A percentile compares a stretch with the other conserved stretches of the same genome.
Evolutionary conservation across 2,797 vertebrate species (phyloP).

Genomic region (Megalops cyprinoides): DNA sequence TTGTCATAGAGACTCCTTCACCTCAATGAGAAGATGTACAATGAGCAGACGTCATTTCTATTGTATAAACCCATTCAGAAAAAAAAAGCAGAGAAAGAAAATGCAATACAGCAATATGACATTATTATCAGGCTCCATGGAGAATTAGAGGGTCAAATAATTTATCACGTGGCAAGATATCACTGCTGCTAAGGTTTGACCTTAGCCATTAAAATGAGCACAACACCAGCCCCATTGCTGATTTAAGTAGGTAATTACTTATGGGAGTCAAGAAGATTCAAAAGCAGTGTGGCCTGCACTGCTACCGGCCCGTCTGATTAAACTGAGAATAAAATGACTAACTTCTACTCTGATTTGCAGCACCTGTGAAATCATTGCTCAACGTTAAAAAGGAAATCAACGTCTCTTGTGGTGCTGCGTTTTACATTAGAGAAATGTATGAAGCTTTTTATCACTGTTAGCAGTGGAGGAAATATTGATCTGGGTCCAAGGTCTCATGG

Average conservation of each 20-base stretch:
- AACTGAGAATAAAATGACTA: neutral
- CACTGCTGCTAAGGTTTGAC: no score
- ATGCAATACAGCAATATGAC: slow-evolving; percentile 24
- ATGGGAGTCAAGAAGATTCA: no score
- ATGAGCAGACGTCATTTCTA: slow-evolving; percentile 8
- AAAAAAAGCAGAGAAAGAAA: neutral
- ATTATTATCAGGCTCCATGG: slow-evolving; percentile 21
- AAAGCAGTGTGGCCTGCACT: no score
- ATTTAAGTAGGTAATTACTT: no score
- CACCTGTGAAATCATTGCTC: neutral
- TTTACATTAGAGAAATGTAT: neutral
- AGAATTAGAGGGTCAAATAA: no score
- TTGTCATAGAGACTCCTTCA: slow-evolving; percentile 25
- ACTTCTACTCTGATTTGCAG: neutral
- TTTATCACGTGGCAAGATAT: no score
- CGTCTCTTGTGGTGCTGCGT: neutral
- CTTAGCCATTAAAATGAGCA: no score
- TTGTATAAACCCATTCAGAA: slow-evolving; percentile 15
- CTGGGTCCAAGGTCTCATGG: neutral
- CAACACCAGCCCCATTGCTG: no score
- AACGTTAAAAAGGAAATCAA: no score
- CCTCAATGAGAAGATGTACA: neutral
- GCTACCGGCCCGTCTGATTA: neutral
- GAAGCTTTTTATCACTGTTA: no score
- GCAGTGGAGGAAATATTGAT: neutral